phyloP scores from a whole-genome alignment of 2,113 vertebrate genomes.

The Lagopus leucura region DNA sequence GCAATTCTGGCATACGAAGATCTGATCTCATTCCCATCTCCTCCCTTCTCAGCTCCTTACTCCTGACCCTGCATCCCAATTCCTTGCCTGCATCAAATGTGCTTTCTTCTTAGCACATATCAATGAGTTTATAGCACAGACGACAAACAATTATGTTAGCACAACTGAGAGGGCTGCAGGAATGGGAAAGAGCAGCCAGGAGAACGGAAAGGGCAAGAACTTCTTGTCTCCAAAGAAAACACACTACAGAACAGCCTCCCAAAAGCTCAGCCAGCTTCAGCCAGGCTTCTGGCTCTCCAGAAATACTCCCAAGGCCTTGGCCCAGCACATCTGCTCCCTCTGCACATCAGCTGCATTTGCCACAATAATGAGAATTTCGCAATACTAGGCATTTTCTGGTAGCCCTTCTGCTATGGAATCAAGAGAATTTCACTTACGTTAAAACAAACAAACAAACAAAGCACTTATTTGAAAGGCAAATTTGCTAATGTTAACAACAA shows the following conservation, averaged over 20 bases:
- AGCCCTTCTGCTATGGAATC: neutral
- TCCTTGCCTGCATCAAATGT: neutral
- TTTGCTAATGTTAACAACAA: neutral
- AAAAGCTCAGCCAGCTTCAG: neutral
- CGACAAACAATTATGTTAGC: constrained; percentile 6
- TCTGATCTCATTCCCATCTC: neutral
- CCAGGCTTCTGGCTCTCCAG: constrained; percentile 27
- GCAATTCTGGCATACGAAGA: neutral
- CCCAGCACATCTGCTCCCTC: neutral
- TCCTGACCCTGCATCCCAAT: neutral
- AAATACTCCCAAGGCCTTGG: neutral
- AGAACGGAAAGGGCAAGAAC: constrained; percentile 44
- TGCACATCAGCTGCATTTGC: neutral
- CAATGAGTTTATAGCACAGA: neutral
- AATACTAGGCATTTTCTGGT: neutral
- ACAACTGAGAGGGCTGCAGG: constrained; percentile 5
- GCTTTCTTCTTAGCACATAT: neutral
- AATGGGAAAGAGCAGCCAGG: constrained; percentile 15
- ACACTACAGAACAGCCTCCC: constrained; percentile 22
- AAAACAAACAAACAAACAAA: neutral
- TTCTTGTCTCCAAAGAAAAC: constrained; percentile 56
- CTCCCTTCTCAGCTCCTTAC: neutral
- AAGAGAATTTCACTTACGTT: neutral
- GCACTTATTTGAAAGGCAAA: neutral
- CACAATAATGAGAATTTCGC: constrained; percentile 21